A percentile compares a stretch with the other conserved stretches of the same genome.
Conservation (phyloP, 2,888 invertebrate species). For the Zygothrica quintamaculata region DNA sequence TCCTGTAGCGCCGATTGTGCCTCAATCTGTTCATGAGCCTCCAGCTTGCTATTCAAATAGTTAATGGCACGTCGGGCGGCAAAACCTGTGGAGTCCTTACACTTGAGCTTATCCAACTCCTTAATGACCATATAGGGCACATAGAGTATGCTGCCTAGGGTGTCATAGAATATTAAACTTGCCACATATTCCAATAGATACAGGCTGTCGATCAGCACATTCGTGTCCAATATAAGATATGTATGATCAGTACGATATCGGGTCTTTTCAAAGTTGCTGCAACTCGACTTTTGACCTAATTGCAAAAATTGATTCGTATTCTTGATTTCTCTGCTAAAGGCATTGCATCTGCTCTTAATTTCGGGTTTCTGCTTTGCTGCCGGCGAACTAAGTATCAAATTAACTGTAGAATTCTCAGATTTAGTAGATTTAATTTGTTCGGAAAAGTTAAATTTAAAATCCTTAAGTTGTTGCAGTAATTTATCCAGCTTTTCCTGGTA, state of each 20-base stretch:
- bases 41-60: constrained; percentile 46
- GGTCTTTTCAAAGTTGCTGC: neutral
- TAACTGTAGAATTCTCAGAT: no score
- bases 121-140: constrained; percentile 86
- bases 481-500: neutral
- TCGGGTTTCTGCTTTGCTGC: no score
- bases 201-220: constrained; percentile 84
- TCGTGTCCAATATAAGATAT: constrained; percentile 85
- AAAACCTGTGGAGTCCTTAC: neutral
- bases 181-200: constrained; percentile 81
- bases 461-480: no score
- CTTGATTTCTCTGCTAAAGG: neutral
- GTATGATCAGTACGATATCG: constrained; percentile 49
- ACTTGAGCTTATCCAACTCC: constrained; percentile 84
- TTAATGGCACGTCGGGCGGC: constrained; percentile 18
- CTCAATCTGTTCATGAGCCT: constrained; percentile 40
- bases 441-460: constrained; percentile 17
- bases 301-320: no score
- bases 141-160: constrained; percentile 82
- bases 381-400: no score
- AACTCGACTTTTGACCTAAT: neutral
- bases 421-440: neutral
- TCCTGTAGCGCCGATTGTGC: constrained; percentile 85
- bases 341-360: neutral
- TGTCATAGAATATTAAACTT: constrained; percentile 68